Evolutionary conservation across 2,888 invertebrate genomes (phyloP).

Genomic region (Agonum fuliginosum): DNA sequence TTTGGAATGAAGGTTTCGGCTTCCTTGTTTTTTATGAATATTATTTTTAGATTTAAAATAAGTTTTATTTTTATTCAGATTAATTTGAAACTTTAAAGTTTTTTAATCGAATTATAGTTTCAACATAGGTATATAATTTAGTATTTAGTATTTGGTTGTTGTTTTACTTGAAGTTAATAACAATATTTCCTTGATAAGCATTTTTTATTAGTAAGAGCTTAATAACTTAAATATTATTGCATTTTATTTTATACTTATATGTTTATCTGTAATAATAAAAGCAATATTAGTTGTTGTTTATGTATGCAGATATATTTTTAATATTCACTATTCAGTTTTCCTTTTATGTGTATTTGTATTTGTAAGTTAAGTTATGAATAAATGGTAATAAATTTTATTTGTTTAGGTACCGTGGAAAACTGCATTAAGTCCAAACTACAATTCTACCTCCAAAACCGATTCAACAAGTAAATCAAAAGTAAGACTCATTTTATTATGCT

Average conservation of each 20-base stretch:
- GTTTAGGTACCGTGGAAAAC: slow-evolving; percentile 65
- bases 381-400: slow-evolving; percentile 41
- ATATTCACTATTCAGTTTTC: too few species aligned
- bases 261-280: too few species aligned
- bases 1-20: background rate
- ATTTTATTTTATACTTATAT: too few species aligned
- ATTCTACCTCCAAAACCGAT: slow-evolving; percentile 56
- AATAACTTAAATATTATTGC: too few species aligned
- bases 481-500: slow-evolving; percentile 11
- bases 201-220: too few species aligned
- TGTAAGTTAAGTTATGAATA: background rate
- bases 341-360: background rate
- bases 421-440: slow-evolving; percentile 61
- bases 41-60: slow-evolving; percentile 7
- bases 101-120: background rate
- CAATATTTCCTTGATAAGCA: too few species aligned
- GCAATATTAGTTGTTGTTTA: too few species aligned
- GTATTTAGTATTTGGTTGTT: too few species aligned
- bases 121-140: too few species aligned
- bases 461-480: slow-evolving; percentile 47
- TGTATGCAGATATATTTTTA: too few species aligned
- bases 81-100: too few species aligned
- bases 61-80: background rate
- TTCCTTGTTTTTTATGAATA: slow-evolving; percentile 31
- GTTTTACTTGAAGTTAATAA: too few species aligned